phyloP scores from a whole-genome alignment of 2,113 vertebrate genomes.

The Nothobranchius kuhntae region DNA sequence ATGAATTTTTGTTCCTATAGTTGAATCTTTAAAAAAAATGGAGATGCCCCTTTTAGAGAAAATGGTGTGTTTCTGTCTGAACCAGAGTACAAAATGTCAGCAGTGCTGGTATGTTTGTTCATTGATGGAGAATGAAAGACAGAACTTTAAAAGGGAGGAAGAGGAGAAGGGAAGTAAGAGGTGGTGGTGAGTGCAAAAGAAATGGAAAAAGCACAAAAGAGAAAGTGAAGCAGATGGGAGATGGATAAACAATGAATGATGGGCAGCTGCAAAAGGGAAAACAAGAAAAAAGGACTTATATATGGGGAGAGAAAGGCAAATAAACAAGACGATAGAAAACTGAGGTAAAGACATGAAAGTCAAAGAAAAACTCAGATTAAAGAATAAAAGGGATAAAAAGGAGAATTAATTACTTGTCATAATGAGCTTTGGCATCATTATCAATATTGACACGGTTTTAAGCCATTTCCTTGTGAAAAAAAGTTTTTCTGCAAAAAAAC shows the following conservation, averaged over 20 bases:
- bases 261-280: constrained; percentile 11
- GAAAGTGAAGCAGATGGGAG: constrained; percentile 9
- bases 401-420: neutral
- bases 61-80: neutral
- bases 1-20: neutral
- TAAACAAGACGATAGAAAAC: constrained; percentile 9
- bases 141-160: constrained; percentile 4
- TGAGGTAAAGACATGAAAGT: constrained; percentile 9
- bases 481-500: no score
- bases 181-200: constrained; percentile 5
- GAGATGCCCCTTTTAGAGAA: constrained; percentile 11
- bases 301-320: neutral
- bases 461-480: neutral
- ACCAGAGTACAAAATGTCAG: neutral
- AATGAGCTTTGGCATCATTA: neutral
- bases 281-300: neutral
- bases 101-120: neutral
- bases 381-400: neutral
- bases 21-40: constrained; percentile 27
- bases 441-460: neutral
- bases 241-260: constrained; percentile 25
- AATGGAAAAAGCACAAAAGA: constrained; percentile 15
- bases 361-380: neutral
- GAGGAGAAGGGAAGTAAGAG: constrained; percentile 7
- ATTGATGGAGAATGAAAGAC: constrained; percentile 11